A percentile compares a stretch with the other conserved stretches of the same genome.
Evolutionary conservation across 2,797 vertebrate genomes (phyloP).

Genomic region (Eleutherodactylus coqui): DNA sequence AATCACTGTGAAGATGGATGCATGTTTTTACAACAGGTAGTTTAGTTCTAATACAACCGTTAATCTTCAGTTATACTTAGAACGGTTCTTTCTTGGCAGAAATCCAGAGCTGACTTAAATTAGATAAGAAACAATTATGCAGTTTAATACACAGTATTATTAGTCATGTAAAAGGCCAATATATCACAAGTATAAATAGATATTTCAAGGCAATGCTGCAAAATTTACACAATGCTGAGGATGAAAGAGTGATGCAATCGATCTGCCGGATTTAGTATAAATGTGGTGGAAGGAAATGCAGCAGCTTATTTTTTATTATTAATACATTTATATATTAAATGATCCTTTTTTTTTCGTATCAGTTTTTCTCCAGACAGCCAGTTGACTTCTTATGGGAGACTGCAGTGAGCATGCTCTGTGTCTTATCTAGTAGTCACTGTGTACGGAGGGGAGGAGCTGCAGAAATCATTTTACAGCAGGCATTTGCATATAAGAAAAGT

Average conservation of each 20-base stretch:
- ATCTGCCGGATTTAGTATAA: neutral
- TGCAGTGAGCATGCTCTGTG: neutral
- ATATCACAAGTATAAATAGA: neutral
- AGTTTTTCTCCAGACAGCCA: neutral
- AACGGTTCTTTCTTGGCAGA: slow-evolving; percentile 1
- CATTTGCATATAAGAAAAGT: neutral
- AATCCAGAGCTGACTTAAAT: neutral
- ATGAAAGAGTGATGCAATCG: neutral
- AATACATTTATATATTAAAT: neutral
- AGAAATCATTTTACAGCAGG: neutral
- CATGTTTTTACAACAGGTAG: slow-evolving; percentile 5
- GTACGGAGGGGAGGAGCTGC: neutral
- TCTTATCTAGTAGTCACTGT: neutral
- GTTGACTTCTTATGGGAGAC: neutral
- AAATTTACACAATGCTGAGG: neutral
- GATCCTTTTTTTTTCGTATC: no score
- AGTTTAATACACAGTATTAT: neutral
- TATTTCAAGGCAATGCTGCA: neutral
- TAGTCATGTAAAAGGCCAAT: neutral
- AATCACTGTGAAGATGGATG: slow-evolving; percentile 5
- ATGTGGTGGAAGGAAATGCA: neutral
- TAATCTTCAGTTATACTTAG: slow-evolving; percentile 37
- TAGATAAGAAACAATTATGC: neutral
- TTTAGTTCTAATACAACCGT: slow-evolving; percentile 4
- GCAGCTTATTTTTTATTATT: neutral